phyloP scores from a whole-genome alignment of 2,888 invertebrate genomes.

The Rotaria sp. region DNA sequence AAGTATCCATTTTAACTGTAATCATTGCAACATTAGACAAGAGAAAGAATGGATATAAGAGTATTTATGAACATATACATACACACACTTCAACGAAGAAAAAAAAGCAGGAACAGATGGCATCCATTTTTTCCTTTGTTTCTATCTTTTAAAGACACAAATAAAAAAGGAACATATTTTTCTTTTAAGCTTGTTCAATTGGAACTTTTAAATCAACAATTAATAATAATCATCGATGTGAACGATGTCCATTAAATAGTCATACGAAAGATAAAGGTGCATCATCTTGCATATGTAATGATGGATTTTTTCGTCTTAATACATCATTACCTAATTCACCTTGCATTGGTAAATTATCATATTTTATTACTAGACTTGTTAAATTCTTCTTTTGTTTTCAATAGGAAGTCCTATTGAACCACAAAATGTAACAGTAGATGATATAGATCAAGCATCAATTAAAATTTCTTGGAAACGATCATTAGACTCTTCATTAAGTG shows the following conservation, averaged over 20 bases:
- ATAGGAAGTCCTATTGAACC: conserved; percentile 37
- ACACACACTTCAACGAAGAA: background rate
- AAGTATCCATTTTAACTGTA: background rate
- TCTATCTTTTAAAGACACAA: background rate
- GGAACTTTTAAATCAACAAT: conserved; percentile 33
- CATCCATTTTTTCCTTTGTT: background rate
- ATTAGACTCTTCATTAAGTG: background rate
- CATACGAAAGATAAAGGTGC: conserved; percentile 30
- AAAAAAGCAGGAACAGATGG: background rate
- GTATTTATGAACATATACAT: background rate
- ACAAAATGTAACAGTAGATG: conserved; percentile 38
- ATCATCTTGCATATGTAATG: conserved; percentile 32
- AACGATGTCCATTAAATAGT: conserved; percentile 37
- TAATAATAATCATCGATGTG: conserved; percentile 22
- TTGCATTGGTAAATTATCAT: conserved; percentile 36
- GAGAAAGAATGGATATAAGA: background rate
- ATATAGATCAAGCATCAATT: conserved; percentile 36
- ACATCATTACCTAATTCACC: background rate
- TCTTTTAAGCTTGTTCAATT: conserved; percentile 34
- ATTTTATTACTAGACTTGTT: background rate
- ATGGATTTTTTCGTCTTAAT: conserved; percentile 34
- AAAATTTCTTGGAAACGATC: conserved; percentile 34
- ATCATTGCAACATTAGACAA: conserved; percentile 19
- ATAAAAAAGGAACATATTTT: background rate
- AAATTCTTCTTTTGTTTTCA: background rate